Percentiles rank a stretch among this genome's conserved stretches.
phyloP scores from a whole-genome alignment of 2,113 vertebrate genomes.

The Sphaerodactylus townsendi region DNA sequence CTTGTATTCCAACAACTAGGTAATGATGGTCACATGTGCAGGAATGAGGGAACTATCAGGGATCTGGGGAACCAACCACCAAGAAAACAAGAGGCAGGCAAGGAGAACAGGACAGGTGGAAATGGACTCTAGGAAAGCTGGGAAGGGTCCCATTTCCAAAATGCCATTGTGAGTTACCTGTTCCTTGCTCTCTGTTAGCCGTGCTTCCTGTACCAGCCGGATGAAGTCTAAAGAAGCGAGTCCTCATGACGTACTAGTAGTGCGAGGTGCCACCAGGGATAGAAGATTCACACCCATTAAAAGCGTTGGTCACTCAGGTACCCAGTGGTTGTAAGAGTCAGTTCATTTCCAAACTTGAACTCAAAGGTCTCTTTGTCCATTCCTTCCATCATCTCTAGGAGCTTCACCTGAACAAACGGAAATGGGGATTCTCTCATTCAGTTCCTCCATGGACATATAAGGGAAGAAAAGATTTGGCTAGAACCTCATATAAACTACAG shows the following conservation, averaged over 20 bases:
- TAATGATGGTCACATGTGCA: neutral
- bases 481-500: neutral
- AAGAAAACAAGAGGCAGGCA: neutral
- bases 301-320: conserved; percentile 88
- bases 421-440: neutral
- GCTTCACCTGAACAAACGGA: conserved; percentile 84
- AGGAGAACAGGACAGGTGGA: neutral
- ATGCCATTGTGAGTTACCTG: conserved; percentile 78
- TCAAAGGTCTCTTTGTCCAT: conserved; percentile 96
- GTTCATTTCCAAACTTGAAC: conserved; percentile 93
- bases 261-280: conserved; percentile 83
- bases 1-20: neutral
- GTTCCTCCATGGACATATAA: neutral
- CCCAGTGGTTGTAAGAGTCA: conserved; percentile 92
- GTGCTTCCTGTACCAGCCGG: conserved; percentile 87
- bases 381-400: conserved; percentile 94
- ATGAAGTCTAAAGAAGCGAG: conserved; percentile 88
- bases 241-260: conserved; percentile 86
- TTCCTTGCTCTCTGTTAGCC: conserved; percentile 91
- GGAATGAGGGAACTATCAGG: neutral
- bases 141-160: neutral
- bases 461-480: neutral
- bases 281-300: conserved; percentile 90
- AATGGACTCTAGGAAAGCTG: neutral
- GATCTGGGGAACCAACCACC: neutral